Base-by-base conservation (phyloP, 2,888 invertebrate genomes). In the Rhopalosiphum nymphaeae region DNA sequence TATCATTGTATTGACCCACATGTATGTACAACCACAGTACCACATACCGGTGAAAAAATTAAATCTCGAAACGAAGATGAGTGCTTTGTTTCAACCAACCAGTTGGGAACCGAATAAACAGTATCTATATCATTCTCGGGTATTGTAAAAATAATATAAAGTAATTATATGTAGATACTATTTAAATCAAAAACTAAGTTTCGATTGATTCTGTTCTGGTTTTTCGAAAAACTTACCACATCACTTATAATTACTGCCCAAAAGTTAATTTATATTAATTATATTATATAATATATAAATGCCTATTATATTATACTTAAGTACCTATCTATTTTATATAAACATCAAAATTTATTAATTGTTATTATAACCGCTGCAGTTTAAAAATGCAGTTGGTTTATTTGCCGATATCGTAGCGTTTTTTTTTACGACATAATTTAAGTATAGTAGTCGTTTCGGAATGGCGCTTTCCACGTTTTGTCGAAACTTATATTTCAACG, bases 401-500 rank as follows among this genome's bases (percentile, higher is more conserved):
- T 16, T 44, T 29, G 86, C 86, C 0, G 26, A 13, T 11, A 25
- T n/a, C 21, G 78, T 78, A 16, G 36, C 9, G 78, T 36, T 78
- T 9, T 78, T 78, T 36, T 67, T 78, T 29, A 87, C 49, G 46
- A 87, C 46, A n/a, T 16, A 46, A 49, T 25, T 36, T 49, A 26
- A 21, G 26, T 46, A 53, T 36, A 36, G 87, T 1, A 26, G 26
- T 42, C 26, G 10, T 53, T 89, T 11, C 36, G n/a, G 36, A n/a
- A 29, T 46, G n/a, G 61, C n/a, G 61, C 46, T 90, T 90, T 90
- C 61, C 46, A 46, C n/a, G 90, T 46, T 90, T 90, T 90, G 46
- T 90, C 61, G 25, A 44, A 46, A 90, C 90, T 61, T 61, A 25
- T n/a, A 46, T 46, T 46, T 46, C 67, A 36, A 89, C 49, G 89